phyloP scores from a whole-genome alignment of 2,113 vertebrate genomes.

The Chionis minor region DNA sequence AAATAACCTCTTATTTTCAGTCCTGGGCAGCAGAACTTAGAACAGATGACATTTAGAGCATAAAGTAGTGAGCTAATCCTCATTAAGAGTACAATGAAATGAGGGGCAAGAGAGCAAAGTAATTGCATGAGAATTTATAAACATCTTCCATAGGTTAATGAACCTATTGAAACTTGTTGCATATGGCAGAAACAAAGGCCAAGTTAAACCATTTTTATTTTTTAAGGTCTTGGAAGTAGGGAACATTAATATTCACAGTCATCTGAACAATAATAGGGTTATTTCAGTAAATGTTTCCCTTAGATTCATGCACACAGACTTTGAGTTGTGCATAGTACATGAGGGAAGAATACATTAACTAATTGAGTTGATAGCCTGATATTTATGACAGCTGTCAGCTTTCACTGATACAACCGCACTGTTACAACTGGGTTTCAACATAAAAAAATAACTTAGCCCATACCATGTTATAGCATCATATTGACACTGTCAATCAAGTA shows the following conservation, averaged over 20 bases:
- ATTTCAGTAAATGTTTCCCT: background rate
- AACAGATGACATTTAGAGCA: background rate
- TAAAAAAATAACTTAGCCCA: background rate
- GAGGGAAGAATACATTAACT: background rate
- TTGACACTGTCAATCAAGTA: background rate
- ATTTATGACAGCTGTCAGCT: background rate
- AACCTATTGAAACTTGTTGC: background rate
- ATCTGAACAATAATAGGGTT: background rate
- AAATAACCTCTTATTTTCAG: background rate
- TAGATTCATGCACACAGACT: background rate
- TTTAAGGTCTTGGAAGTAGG: background rate
- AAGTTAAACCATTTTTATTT: background rate
- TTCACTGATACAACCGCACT: background rate
- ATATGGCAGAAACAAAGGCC: background rate
- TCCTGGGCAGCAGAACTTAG: background rate
- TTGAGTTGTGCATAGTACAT: background rate
- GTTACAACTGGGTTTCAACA: background rate
- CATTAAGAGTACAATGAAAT: background rate
- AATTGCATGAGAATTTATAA: constrained; percentile 2
- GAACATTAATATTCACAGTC: background rate
- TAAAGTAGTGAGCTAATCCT: background rate
- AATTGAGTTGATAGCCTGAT: background rate
- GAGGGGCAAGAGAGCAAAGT: background rate
- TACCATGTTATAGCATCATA: background rate
- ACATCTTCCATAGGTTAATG: background rate